Percentiles rank a stretch among this genome's conserved stretches.
These are phyloP conservation scores for Cistogaster globosa DNA, from an alignment of 2,888 invertebrate species.

Conservation along the genomic window DNA sequence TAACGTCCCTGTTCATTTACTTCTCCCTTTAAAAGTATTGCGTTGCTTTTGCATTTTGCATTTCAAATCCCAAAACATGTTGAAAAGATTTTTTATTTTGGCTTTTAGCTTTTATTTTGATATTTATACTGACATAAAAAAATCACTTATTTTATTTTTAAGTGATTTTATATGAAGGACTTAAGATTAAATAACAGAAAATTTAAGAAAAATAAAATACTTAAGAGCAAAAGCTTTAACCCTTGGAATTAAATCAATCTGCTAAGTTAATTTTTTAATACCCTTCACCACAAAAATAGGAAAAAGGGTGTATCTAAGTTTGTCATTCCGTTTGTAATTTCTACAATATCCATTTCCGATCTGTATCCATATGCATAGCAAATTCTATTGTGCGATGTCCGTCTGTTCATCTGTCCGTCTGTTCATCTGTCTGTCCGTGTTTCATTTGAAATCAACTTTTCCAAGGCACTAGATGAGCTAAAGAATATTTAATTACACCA, in stretches of 20 bases:
- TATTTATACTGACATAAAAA: conserved; percentile 18
- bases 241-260: neutral
- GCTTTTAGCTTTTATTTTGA: neutral
- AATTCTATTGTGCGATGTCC: too few relatives aligned
- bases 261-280: too few relatives aligned
- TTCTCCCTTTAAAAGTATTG: conserved; percentile 31
- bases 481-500: too few relatives aligned
- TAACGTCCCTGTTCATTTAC: conserved; percentile 47
- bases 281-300: too few relatives aligned
- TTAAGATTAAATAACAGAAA: conserved; percentile 9
- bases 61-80: conserved; percentile 45
- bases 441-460: too few relatives aligned
- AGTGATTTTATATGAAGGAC: neutral
- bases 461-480: too few relatives aligned
- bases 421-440: too few relatives aligned
- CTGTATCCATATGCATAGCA: too few relatives aligned
- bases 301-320: too few relatives aligned
- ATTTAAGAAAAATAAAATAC: neutral
- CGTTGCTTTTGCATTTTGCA: neutral
- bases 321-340: too few relatives aligned
- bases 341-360: too few relatives aligned
- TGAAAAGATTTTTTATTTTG: conserved; percentile 52
- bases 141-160: neutral
- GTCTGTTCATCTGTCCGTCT: too few relatives aligned
- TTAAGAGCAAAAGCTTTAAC: neutral